phyloP scores from a whole-genome alignment of 2,113 vertebrate species.

The Amphilophus citrinellus region DNA sequence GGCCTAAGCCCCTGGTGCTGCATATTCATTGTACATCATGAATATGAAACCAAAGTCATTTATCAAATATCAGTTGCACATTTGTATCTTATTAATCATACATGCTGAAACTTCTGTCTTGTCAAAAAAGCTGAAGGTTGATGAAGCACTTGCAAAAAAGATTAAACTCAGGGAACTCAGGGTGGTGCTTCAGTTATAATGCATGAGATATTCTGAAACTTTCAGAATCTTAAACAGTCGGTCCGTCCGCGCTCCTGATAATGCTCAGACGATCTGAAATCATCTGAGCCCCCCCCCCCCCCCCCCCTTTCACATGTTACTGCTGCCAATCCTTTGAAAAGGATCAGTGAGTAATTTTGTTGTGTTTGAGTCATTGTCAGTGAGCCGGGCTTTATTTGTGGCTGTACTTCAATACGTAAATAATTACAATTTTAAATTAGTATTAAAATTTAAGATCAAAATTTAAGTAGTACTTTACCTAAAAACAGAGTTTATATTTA shows the following conservation, averaged over 20 bases:
- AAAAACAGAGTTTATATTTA: neutral
- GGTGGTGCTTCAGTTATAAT: slow-evolving; percentile 55
- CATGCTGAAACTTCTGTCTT: slow-evolving; percentile 75
- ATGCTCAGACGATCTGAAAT: neutral
- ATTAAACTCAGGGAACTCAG: slow-evolving; percentile 66
- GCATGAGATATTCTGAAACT: slow-evolving; percentile 64
- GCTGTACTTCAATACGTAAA: neutral
- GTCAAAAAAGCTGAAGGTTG: slow-evolving; percentile 76
- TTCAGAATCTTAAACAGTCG: slow-evolving; percentile 63
- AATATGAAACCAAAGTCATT: slow-evolving; percentile 79
- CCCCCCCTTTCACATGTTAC: neutral
- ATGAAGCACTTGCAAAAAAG: slow-evolving; percentile 74
- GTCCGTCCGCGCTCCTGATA: neutral
- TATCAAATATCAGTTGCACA: slow-evolving; percentile 80
- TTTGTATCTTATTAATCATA: slow-evolving; percentile 83
- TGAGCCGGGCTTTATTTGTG: neutral
- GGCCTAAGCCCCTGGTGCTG: slow-evolving; percentile 76
- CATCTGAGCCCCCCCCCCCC: slow-evolving; percentile 10
- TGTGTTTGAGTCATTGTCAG: neutral
- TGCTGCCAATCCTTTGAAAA: neutral
- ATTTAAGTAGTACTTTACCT: neutral
- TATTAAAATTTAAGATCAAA: neutral
- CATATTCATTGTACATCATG: slow-evolving; percentile 82
- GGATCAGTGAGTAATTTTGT: neutral
- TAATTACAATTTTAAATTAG: neutral